A percentile compares a stretch with the other conserved stretches of the same genome.
Conservation (phyloP, 2,888 invertebrate genomes). For the Nipponacmea schrenckii region DNA sequence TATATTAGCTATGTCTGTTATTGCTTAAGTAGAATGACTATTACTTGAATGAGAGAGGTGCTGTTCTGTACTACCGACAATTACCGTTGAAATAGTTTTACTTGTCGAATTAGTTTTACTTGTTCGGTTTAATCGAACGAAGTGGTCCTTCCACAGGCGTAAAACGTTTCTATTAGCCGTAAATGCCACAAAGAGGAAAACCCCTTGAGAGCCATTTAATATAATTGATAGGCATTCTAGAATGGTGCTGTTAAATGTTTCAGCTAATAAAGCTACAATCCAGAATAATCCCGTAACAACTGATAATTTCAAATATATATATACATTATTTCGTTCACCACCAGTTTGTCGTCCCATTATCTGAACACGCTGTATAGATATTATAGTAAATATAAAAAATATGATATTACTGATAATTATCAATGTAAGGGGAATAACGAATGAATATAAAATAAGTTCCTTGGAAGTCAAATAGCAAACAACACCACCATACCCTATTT, state of each 20-base stretch:
- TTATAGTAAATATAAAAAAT: slow-evolving; percentile 38
- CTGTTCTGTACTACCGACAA: too few relatives aligned
- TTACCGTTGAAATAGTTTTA: too few relatives aligned
- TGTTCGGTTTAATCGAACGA: slow-evolving; percentile 3
- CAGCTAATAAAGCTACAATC: slow-evolving; percentile 45
- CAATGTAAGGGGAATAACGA: slow-evolving; percentile 37
- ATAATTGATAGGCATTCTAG: slow-evolving; percentile 41
- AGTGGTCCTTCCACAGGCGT: slow-evolving; percentile 29
- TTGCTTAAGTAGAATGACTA: too few relatives aligned
- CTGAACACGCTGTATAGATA: slow-evolving; percentile 27
- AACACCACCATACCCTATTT: slow-evolving; percentile 33
- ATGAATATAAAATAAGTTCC: slow-evolving; percentile 28
- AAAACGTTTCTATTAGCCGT: slow-evolving; percentile 38
- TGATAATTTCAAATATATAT: slow-evolving; percentile 44
- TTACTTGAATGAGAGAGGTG: too few relatives aligned
- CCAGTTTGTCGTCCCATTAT: slow-evolving; percentile 19
- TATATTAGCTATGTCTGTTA: too few relatives aligned
- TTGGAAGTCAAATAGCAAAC: slow-evolving; percentile 30
- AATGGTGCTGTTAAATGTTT: slow-evolving; percentile 33
- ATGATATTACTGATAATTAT: slow-evolving; percentile 37
- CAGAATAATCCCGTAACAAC: slow-evolving; percentile 49
- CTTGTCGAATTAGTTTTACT: too few relatives aligned
- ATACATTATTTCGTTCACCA: slow-evolving; percentile 33
- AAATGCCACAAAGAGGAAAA: slow-evolving; percentile 46
- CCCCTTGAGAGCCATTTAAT: slow-evolving; percentile 45